phyloP scores from a whole-genome alignment of 2,113 vertebrate genomes.

The Spheniscus mendiculus region DNA sequence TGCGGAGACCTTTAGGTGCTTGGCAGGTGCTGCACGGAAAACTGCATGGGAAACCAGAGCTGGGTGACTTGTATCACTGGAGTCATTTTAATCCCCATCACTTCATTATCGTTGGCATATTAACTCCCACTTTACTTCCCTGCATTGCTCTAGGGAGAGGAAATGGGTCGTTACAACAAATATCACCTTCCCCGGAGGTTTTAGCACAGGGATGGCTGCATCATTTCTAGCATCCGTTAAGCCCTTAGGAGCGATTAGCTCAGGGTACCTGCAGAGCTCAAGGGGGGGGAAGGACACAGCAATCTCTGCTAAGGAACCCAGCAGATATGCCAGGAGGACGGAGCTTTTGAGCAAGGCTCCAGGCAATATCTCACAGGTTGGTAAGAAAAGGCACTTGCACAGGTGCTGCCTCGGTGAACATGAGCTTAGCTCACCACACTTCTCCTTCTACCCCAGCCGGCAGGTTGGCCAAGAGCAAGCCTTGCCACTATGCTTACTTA shows the following conservation, averaged over 20 bases:
- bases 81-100: neutral
- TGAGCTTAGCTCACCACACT: neutral
- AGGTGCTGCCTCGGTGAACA: neutral
- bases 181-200: neutral
- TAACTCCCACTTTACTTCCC: neutral
- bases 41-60: neutral
- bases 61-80: fast-evolving
- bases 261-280: neutral
- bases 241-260: neutral
- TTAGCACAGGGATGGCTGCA: neutral
- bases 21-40: neutral
- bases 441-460: neutral
- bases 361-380: neutral
- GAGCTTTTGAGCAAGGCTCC: neutral
- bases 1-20: neutral
- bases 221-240: neutral
- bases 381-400: neutral
- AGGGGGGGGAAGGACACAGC: neutral
- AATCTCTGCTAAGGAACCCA: neutral
- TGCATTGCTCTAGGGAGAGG: neutral
- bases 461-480: neutral
- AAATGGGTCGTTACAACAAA: neutral
- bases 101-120: neutral
- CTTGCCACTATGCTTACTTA: neutral
- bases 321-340: neutral